Base-by-base conservation (phyloP, 1,140 invertebrate species). In the Stegodyphus mimosarum region DNA sequence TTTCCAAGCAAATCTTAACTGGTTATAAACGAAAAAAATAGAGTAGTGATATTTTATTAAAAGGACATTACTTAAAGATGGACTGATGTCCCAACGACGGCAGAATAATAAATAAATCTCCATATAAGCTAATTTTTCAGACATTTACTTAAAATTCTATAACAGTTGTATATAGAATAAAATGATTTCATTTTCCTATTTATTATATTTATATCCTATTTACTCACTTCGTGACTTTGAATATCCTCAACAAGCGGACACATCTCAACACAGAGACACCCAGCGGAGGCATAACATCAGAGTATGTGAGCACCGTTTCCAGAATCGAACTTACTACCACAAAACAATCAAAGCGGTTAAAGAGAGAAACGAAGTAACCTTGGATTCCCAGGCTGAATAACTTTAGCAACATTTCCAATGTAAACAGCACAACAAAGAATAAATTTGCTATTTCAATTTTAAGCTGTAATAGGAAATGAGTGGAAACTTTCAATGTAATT, bases 321-420 rank as follows among this genome's bases (percentile, higher is more conserved):
- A 92, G 83, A 86, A 93, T 93, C 7, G 91, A 92, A 89, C 92
- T 90, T 77, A 93, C 90, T 48, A 93, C 93, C 66, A 93, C 93
- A 89, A 93, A 93, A 89, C 92, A 93, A 89, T 93, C 93, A 89
- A 94, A 93, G 53, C 93, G 91, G 89, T 94, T 94, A 90, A 93
- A 93, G 78, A 93, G 93, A 77, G 91, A 93, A 7, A 90, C 89
- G 87, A 90, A 90, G 76, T 90, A 90, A 53, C 89, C 89, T 86
- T 90, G 88, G 92, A 99, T 96, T 89, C 98, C 98, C 90, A 99
- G 94, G 91, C 97, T 99, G 93, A 99, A 99, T 97, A 99, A 99
- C 92, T 99, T 99, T 76, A 99, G 92, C 88, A 99, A 93, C 98
- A 99, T 99, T 93, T 99, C 98, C 90, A 99, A 92, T 33, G 98